Evolutionary conservation across 1,140 invertebrate genomes (phyloP).

Genomic region (Venturia canescens): DNA sequence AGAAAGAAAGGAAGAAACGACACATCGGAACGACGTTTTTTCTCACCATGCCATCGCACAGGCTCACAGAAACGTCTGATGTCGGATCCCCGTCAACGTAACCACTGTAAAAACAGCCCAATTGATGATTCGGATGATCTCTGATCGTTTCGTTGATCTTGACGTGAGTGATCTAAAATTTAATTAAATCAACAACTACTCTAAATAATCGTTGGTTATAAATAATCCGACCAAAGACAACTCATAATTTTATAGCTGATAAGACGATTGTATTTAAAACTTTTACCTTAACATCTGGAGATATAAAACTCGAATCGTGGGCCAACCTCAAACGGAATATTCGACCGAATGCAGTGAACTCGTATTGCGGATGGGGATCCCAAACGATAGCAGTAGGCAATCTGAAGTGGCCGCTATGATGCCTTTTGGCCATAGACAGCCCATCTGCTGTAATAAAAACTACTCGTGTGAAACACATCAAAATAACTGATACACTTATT

Average conservation of each 20-base stretch:
- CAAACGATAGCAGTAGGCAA: slow-evolving; percentile 80
- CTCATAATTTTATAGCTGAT: too few relatives aligned
- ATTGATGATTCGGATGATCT: slow-evolving; percentile 73
- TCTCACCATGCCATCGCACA: slow-evolving; percentile 89
- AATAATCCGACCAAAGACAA: too few relatives aligned
- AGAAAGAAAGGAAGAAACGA: too few relatives aligned
- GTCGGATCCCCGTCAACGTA: slow-evolving; percentile 81
- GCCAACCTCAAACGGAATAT: slow-evolving; percentile 78
- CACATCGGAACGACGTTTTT: background rate
- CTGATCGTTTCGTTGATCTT: slow-evolving; percentile 76
- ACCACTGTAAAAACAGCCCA: slow-evolving; percentile 85
- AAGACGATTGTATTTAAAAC: background rate
- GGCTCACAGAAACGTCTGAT: slow-evolving; percentile 82
- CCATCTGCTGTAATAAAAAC: slow-evolving; percentile 56
- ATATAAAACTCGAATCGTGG: slow-evolving; percentile 79
- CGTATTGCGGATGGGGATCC: slow-evolving; percentile 86
- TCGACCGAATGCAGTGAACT: slow-evolving; percentile 81
- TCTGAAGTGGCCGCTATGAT: slow-evolving; percentile 82
- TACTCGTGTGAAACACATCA: background rate
- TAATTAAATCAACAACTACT: slow-evolving; percentile 37
- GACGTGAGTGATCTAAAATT: slow-evolving; percentile 78
- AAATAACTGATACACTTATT: background rate
- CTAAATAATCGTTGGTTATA: too few relatives aligned
- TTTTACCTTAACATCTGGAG: slow-evolving; percentile 76
- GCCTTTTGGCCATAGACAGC: slow-evolving; percentile 63